phyloP scores from a whole-genome alignment of 2,113 vertebrate species.

The Poeciliopsis prolifica region DNA sequence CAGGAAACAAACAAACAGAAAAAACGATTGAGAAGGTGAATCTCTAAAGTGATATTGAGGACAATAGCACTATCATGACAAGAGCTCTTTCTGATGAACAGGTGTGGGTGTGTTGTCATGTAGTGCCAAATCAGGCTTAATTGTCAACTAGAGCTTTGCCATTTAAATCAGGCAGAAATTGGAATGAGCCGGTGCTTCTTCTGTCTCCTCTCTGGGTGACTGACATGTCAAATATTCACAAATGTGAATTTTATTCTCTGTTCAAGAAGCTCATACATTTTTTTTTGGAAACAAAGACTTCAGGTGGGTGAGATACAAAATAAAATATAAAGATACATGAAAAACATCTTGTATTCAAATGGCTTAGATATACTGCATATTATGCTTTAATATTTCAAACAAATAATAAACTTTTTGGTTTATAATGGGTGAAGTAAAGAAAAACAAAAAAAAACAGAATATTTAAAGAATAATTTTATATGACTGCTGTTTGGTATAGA shows the following conservation, averaged over 20 bases:
- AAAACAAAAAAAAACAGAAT: too few species aligned
- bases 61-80: constrained; percentile 60
- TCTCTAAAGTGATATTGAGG: constrained; percentile 3
- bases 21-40: constrained; percentile 3
- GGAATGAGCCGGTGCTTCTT: neutral
- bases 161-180: neutral
- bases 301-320: neutral
- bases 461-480: too few species aligned
- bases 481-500: too few species aligned
- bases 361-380: neutral
- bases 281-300: neutral
- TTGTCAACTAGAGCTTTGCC: neutral
- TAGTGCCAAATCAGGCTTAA: constrained; percentile 14
- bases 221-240: too few species aligned
- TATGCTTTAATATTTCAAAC: neutral
- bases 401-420: too few species aligned
- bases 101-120: constrained; percentile 10
- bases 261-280: neutral
- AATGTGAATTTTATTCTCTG: neutral
- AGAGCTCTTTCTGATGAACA: constrained; percentile 65
- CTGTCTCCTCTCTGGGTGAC: too few species aligned
- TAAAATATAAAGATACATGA: neutral
- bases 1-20: neutral
- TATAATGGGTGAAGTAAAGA: too few species aligned
- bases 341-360: neutral